Percentiles rank a stretch among this genome's conserved stretches.
Evolutionary conservation across 2,113 vertebrate species (phyloP).

Genomic region (Synodontis membranacea): DNA sequence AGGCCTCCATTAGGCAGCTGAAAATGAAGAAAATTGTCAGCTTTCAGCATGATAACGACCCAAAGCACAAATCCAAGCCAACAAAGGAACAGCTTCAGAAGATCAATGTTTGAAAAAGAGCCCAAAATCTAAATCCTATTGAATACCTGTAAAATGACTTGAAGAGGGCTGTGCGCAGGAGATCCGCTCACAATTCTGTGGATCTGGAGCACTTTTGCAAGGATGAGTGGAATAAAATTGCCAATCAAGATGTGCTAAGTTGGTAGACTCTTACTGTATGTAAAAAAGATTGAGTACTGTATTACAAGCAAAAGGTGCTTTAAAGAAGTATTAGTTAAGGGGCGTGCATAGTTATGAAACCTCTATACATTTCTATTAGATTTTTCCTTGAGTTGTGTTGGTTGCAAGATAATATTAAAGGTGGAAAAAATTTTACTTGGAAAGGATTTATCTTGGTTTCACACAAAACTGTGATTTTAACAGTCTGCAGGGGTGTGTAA

Average conservation of each 20-base stretch:
- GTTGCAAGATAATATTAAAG: neutral
- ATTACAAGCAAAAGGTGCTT: neutral
- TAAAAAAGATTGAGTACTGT: neutral
- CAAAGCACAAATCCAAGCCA: neutral
- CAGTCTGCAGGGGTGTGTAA: neutral
- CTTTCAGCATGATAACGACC: neutral
- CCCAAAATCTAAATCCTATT: neutral
- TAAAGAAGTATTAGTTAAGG: neutral
- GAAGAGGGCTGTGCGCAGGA: neutral
- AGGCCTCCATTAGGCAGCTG: neutral
- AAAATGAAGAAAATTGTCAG: constrained; percentile 9
- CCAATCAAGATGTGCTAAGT: neutral
- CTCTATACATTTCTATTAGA: neutral
- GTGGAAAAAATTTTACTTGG: neutral
- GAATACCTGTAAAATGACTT: neutral
- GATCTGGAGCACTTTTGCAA: neutral
- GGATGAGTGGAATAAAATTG: neutral
- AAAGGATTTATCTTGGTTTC: neutral
- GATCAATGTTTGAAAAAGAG: neutral
- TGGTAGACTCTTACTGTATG: neutral
- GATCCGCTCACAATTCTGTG: neutral
- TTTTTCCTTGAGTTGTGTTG: neutral
- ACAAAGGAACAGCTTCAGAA: neutral
- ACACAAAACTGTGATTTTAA: neutral
- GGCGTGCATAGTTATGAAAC: neutral